A percentile compares a stretch with the other conserved stretches of the same genome.
These are phyloP conservation scores for Dione juno DNA, from an alignment of 2,888 invertebrate species.

Conservation along the genomic window DNA sequence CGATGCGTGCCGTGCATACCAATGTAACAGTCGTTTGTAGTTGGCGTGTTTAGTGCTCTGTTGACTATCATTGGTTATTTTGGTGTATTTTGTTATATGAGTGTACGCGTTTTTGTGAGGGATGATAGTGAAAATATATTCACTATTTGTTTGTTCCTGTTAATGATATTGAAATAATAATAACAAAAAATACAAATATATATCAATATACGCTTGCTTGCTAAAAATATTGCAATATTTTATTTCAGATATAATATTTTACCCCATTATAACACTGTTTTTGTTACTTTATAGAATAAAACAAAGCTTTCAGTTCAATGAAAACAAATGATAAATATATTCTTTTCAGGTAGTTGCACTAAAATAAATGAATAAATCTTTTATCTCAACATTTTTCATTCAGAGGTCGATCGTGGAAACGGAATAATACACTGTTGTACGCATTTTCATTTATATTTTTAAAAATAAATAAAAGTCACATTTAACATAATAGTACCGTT, in stretches of 20 bases:
- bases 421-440: constrained; percentile 51
- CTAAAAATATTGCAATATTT: constrained; percentile 8
- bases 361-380: constrained; percentile 66
- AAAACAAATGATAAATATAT: constrained; percentile 47
- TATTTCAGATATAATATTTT: constrained; percentile 25
- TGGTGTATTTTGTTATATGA: too few relatives aligned
- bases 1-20: constrained; percentile 72
- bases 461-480: constrained; percentile 47
- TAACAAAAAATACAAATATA: not conserved
- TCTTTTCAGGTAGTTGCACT: constrained; percentile 55
- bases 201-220: not conserved
- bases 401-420: constrained; percentile 56
- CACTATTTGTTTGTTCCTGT: not conserved
- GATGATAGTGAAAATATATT: not conserved
- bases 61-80: constrained; percentile 57
- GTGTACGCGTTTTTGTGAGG: not conserved
- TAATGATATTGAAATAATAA: constrained; percentile 10
- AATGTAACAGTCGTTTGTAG: constrained; percentile 49
- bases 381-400: constrained; percentile 59
- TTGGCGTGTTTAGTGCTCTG: constrained; percentile 59
- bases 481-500: constrained; percentile 16
- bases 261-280: constrained; percentile 25
- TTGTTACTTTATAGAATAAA: constrained; percentile 25
- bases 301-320: constrained; percentile 42
- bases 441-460: constrained; percentile 62